A percentile compares a stretch with the other conserved stretches of the same genome.
phyloP scores from a whole-genome alignment of 2,113 vertebrate genomes.

The Podarcis cretensis region DNA sequence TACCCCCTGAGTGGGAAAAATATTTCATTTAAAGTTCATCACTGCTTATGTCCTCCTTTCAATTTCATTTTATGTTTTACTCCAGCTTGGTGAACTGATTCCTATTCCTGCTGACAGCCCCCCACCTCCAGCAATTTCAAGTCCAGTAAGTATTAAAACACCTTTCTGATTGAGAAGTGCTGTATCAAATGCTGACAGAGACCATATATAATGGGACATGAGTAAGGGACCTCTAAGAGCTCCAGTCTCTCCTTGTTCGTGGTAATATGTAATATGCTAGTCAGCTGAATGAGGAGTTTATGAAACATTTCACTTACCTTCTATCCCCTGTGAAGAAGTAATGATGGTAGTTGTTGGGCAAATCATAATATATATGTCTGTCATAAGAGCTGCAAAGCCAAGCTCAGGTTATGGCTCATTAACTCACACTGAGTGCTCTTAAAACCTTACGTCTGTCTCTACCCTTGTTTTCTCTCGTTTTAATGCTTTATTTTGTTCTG shows the following conservation, averaged over 20 bases:
- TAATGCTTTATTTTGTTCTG: conserved; percentile 14
- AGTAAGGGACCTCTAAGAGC: background rate
- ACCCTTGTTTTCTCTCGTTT: background rate
- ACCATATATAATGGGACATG: background rate
- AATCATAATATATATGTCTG: background rate
- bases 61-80: conserved; percentile 38
- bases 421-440: background rate
- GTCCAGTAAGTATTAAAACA: conserved; percentile 71
- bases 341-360: background rate
- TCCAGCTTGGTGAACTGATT: conserved; percentile 90
- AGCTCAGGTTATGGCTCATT: background rate
- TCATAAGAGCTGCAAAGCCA: background rate
- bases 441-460: background rate
- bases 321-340: background rate
- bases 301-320: background rate
- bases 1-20: background rate
- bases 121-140: conserved; percentile 77
- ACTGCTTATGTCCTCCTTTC: background rate
- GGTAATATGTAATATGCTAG: background rate
- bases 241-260: background rate
- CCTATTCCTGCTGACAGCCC: conserved; percentile 80
- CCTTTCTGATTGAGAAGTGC: background rate
- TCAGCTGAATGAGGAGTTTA: background rate
- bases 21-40: background rate
- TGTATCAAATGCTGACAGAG: background rate